Evolutionary conservation across 2,888 invertebrate genomes (phyloP).

Genomic region (Dioctria linearis): DNA sequence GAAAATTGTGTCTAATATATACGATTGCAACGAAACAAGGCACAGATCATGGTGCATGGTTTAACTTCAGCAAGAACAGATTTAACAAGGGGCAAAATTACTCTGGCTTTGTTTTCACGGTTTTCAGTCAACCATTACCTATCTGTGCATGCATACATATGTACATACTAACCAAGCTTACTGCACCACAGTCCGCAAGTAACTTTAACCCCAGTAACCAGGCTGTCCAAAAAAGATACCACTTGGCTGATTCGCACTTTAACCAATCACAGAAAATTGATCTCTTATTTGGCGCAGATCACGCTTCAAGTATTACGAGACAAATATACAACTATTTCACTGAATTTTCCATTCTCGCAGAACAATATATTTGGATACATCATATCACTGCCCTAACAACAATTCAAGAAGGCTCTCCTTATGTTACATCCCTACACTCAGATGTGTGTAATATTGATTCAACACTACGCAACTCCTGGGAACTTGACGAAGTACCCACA

Average conservation of each 20-base stretch:
- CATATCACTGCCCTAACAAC: neutral
- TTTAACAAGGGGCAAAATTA: no score
- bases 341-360: neutral
- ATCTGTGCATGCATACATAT: no score
- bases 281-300: neutral
- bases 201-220: neutral
- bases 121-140: no score
- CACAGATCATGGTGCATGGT: neutral
- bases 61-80: neutral
- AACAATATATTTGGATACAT: conserved; percentile 18
- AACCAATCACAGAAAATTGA: conserved; percentile 19
- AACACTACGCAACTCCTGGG: neutral
- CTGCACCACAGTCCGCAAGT: no score
- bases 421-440: neutral
- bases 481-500: neutral
- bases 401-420: no score
- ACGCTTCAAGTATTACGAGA: neutral
- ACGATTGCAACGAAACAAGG: neutral
- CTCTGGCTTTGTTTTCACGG: neutral
- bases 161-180: no score
- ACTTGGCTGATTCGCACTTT: conserved; percentile 1
- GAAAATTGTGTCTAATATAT: neutral
- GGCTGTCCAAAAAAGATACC: neutral
- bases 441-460: conserved; percentile 1
- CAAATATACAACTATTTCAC: no score